Conservation (phyloP, 2,888 invertebrate genomes). For the Drosophila mercatorum region DNA sequence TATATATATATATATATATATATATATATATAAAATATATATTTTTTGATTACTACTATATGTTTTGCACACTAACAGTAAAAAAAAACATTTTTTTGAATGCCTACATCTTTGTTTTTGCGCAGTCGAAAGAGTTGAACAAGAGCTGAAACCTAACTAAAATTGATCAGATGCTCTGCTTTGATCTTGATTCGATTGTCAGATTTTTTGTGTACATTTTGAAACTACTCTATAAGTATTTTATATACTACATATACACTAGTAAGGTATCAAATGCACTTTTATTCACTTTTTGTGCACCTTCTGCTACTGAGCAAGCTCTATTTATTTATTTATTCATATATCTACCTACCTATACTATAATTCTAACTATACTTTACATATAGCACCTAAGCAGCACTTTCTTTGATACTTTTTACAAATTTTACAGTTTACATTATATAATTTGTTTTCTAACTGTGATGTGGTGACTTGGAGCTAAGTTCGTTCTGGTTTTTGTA, state of each 20-base stretch:
- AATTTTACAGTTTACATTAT: slow-evolving; percentile 29
- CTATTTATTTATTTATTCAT: slow-evolving; percentile 35
- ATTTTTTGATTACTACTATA: slow-evolving; percentile 32
- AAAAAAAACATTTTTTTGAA: slow-evolving; percentile 67
- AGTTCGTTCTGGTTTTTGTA: slow-evolving; percentile 70
- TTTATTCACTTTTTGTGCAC: slow-evolving; percentile 66
- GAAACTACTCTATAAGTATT: slow-evolving; percentile 60
- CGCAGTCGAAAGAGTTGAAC: slow-evolving; percentile 38
- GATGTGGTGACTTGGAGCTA: slow-evolving; percentile 80
- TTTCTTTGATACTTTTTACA: slow-evolving; percentile 31
- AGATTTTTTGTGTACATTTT: slow-evolving; percentile 59
- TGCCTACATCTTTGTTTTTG: slow-evolving; percentile 81
- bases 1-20: slow-evolving; percentile 20
- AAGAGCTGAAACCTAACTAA: slow-evolving; percentile 21
- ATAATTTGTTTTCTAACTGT: slow-evolving; percentile 68
- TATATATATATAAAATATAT: slow-evolving; percentile 25
- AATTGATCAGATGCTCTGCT: slow-evolving; percentile 10
- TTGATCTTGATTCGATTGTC: slow-evolving; percentile 33
- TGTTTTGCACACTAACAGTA: slow-evolving; percentile 65
- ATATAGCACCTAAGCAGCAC: slow-evolving; percentile 71
- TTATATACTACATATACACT: slow-evolving; percentile 45
- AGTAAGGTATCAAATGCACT: slow-evolving; percentile 76
- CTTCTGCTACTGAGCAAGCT: slow-evolving; percentile 65
- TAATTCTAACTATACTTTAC: slow-evolving; percentile 22
- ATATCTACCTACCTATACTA: slow-evolving; percentile 34